Conservation (phyloP, 2,888 invertebrate species). For the Bibio marci region DNA sequence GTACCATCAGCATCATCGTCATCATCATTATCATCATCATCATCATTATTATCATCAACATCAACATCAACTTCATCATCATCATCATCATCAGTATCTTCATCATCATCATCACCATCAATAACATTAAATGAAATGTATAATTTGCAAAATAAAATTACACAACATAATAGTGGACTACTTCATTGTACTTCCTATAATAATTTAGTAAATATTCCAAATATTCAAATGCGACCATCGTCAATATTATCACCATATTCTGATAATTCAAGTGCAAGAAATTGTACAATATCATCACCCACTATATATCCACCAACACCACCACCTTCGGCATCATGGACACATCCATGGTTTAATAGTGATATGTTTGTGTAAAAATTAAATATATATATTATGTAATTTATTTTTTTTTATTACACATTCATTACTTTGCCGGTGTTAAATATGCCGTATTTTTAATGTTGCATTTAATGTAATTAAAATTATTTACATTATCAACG, state of each 20-base stretch:
- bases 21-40: constrained; percentile 13
- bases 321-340: constrained; percentile 29
- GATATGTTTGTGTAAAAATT: no score
- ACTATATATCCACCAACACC: constrained; percentile 31
- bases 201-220: no score
- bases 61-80: constrained; percentile 18
- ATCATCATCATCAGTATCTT: constrained; percentile 31
- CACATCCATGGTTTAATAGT: constrained; percentile 23
- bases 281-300: constrained; percentile 26
- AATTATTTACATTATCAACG: no score
- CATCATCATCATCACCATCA: constrained; percentile 30
- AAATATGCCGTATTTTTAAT: no score
- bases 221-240: not conserved
- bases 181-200: no score
- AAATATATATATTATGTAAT: no score
- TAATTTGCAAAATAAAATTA: not conserved
- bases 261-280: constrained; percentile 9
- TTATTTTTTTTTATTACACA: no score
- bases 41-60: constrained; percentile 10
- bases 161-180: no score
- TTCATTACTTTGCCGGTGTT: no score
- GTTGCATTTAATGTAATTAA: no score
- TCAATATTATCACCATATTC: constrained; percentile 1
- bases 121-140: constrained; percentile 17
- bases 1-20: constrained; percentile 8